Base-by-base conservation (phyloP, 2,113 vertebrate genomes). In the Pteronura brasiliensis region DNA sequence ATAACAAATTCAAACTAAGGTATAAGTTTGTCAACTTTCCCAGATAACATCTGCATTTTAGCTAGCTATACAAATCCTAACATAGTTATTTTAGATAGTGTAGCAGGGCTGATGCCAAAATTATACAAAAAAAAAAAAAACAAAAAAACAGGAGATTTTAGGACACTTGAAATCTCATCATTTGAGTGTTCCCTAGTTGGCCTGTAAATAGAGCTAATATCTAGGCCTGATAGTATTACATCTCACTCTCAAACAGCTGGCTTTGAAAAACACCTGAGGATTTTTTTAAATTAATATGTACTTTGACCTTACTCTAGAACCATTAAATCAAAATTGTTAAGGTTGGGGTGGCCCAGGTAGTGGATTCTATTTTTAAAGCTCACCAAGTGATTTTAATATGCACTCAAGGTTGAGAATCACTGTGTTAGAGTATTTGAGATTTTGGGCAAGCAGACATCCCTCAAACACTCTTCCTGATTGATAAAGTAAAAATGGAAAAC, bases 241-340 rank as follows among this genome's bases (percentile, higher is more conserved):
- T n/a, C 39, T 92, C 42, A 93, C 3, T 93, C 17, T 36, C 61
- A 93, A 96, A 92, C 3, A 65, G 0, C 6, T 79, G 21, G 20
- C 29, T 82, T 85, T 34, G 31, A 55, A 82, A 79, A 67, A 36
- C 36, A 90, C 23, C 7, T 29, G 4, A 95, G 20, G 7, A 81
- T 88, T 67, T 47, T 92, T 39, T 49, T n/a, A 3, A 47, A 85
- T 44, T 76, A 72, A 20, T 76, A 3, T 4, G 1, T 67, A 67
- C 1, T 7, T 44, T 34, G 1, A 80, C 59, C 2, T 93, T 20
- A 87, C 25, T 0, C 57, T 79, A 77, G 11, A 90, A 20, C 11
- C 95, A 93, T 98, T 98, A 90, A 97, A 42, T 88, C 34, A 90
- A 96, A 97, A 71, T 44, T 69, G 29, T 36, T 79, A 18, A 11